Evolutionary conservation across 1,140 invertebrate genomes (phyloP).

Genomic region (Rhyzopertha dominica): DNA sequence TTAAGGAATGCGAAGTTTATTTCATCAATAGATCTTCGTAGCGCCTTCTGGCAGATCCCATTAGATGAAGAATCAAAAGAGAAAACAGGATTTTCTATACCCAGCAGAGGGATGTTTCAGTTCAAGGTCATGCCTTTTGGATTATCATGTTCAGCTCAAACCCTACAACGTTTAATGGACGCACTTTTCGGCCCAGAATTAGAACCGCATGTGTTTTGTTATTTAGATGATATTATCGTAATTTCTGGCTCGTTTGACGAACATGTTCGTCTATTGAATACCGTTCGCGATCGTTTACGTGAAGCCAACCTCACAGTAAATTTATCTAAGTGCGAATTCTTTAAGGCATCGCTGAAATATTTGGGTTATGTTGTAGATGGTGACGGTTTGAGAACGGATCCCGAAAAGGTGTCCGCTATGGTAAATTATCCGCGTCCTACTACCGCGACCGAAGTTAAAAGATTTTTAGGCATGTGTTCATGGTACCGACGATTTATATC

Average conservation of each 20-base stretch:
- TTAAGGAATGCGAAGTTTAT: constrained; percentile 37
- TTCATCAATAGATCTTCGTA: constrained; percentile 15
- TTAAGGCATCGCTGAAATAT: constrained; percentile 12
- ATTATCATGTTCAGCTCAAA: constrained; percentile 36
- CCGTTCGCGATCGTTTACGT: not conserved
- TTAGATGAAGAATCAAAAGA: constrained; percentile 11
- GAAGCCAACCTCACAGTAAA: constrained; percentile 14
- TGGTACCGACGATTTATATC: constrained; percentile 47
- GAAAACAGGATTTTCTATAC: constrained; percentile 45
- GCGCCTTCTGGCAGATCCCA: constrained; percentile 37
- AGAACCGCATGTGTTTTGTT: constrained; percentile 13
- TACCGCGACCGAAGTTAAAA: constrained; percentile 36
- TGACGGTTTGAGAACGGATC: constrained; percentile 41
- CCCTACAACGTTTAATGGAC: constrained; percentile 18
- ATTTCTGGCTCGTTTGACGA: constrained; percentile 11
- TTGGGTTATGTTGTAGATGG: constrained; percentile 18
- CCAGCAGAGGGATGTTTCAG: constrained; percentile 41
- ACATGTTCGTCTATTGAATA: constrained; percentile 7
- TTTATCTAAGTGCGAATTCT: constrained; percentile 13
- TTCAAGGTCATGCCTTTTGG: constrained; percentile 48
- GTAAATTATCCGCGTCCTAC: constrained; percentile 42
- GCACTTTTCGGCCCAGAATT: constrained; percentile 4
- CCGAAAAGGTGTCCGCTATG: constrained; percentile 45
- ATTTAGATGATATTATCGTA: constrained; percentile 19
- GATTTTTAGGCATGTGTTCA: constrained; percentile 39